Evolutionary conservation across 2,797 vertebrate species (phyloP).

Genomic region (Oreortyx pictus): DNA sequence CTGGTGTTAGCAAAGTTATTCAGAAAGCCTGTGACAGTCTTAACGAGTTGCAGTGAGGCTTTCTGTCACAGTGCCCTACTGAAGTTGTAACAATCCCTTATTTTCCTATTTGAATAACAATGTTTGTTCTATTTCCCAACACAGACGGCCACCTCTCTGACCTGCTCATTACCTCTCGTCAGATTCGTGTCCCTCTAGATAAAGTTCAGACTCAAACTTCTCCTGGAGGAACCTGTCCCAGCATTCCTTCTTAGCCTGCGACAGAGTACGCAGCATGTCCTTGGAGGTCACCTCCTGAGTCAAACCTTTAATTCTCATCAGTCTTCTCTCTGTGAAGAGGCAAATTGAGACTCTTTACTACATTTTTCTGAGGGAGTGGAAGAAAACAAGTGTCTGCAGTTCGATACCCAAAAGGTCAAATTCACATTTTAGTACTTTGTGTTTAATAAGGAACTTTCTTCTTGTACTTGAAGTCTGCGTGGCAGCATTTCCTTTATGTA

Average conservation of each 20-base stretch:
- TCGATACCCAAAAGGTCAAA: neutral
- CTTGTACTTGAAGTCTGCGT: neutral
- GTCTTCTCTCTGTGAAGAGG: constrained; percentile 86
- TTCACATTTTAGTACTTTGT: neutral
- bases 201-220: constrained; percentile 89
- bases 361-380: neutral
- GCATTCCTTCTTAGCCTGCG: constrained; percentile 96
- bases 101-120: neutral
- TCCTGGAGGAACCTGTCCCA: constrained; percentile 98
- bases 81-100: neutral
- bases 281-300: constrained; percentile 93
- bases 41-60: accelerated
- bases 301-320: constrained; percentile 92
- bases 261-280: constrained; percentile 92
- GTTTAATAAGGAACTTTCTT: neutral
- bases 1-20: accelerated
- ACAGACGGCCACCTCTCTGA: accelerated
- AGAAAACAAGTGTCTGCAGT: neutral
- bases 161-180: constrained; percentile 86
- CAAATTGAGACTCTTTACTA: neutral
- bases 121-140: neutral
- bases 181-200: constrained; percentile 85
- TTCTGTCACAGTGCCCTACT: accelerated
- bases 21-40: neutral
- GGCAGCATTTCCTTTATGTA: neutral